Evolutionary conservation across 2,113 vertebrate genomes (phyloP).

Genomic region (Condylura cristata): DNA sequence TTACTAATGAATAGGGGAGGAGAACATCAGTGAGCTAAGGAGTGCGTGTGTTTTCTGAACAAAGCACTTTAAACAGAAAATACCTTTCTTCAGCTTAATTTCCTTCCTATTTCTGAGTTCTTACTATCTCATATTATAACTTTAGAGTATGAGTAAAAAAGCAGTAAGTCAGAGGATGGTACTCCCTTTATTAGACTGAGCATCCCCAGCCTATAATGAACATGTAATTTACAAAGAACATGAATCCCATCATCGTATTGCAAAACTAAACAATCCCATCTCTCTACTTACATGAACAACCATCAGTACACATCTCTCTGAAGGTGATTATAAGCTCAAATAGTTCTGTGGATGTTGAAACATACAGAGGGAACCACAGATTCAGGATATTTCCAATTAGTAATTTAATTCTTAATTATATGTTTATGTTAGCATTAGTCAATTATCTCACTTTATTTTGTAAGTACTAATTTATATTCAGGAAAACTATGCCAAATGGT

Average conservation of each 20-base stretch:
- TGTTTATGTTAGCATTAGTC: not conserved
- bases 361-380: not conserved
- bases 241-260: not conserved
- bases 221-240: not conserved
- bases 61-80: not conserved
- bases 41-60: not conserved
- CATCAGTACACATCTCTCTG: not conserved
- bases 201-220: not conserved
- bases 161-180: not conserved
- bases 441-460: not conserved
- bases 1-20: not conserved
- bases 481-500: not conserved
- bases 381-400: not conserved
- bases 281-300: not conserved
- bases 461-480: not conserved
- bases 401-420: not conserved
- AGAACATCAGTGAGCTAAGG: not conserved
- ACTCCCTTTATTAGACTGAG: not conserved
- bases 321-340: not conserved
- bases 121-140: not conserved
- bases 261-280: not conserved
- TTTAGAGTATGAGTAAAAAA: not conserved
- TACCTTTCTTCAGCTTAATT: not conserved
- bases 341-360: not conserved
- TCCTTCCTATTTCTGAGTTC: not conserved